A percentile compares a stretch with the other conserved stretches of the same genome.
phyloP scores from a whole-genome alignment of 2,797 vertebrate genomes.

The Rhadinocentrus ornatus region DNA sequence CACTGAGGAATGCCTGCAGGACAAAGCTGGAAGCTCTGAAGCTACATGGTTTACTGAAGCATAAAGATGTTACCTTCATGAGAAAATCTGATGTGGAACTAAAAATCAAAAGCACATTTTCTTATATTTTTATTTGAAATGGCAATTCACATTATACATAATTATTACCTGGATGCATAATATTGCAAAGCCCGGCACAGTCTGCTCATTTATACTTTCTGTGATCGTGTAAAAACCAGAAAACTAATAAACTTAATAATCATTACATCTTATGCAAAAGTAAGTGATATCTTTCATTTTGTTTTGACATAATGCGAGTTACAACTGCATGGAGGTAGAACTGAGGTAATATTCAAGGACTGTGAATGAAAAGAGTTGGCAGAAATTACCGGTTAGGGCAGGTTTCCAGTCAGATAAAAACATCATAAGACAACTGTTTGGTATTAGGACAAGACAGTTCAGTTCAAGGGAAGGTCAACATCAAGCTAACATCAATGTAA shows the following conservation, averaged over 20 bases:
- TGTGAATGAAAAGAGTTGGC: background rate
- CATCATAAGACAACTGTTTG: background rate
- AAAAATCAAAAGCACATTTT: constrained; percentile 34
- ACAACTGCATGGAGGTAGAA: background rate
- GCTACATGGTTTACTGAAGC: constrained; percentile 27
- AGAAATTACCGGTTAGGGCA: background rate
- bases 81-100: constrained; percentile 21
- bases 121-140: constrained; percentile 17
- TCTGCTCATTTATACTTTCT: background rate
- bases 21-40: constrained; percentile 23
- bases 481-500: background rate
- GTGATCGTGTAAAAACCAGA: background rate
- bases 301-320: background rate
- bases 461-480: background rate
- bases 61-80: constrained; percentile 22
- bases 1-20: constrained; percentile 58
- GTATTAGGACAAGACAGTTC: background rate
- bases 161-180: background rate
- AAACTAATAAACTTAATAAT: background rate
- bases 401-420: background rate
- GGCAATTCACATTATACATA: background rate
- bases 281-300: background rate
- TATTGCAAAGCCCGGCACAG: background rate
- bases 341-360: background rate
- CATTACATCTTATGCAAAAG: too few species aligned